Evolutionary conservation across 1,140 invertebrate species (phyloP).

Genomic region (Bilobella aurantiaca): DNA sequence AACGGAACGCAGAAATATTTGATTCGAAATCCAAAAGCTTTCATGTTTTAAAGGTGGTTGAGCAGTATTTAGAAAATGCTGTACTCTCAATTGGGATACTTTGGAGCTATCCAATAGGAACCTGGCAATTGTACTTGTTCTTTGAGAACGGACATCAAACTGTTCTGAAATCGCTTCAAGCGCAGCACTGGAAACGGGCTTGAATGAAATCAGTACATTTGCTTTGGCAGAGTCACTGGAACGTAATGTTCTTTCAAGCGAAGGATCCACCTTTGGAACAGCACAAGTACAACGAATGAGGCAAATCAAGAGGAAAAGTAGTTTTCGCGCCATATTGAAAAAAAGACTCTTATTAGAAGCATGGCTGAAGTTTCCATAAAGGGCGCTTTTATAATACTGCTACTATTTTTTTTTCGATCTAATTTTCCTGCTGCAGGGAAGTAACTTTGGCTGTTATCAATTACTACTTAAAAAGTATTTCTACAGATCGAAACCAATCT

Average conservation of each 20-base stretch:
- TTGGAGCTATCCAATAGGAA: not conserved
- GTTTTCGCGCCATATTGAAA: too few relatives aligned
- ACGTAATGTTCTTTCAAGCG: not conserved
- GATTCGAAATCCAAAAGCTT: slow-evolving; percentile 16
- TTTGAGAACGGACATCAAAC: not conserved
- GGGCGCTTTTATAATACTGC: too few relatives aligned
- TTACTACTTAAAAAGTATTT: too few relatives aligned
- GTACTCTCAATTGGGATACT: not conserved
- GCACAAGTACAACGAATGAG: too few relatives aligned
- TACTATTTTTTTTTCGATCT: too few relatives aligned
- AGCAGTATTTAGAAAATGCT: not conserved
- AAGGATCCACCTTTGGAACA: not conserved
- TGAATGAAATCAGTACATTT: slow-evolving; percentile 11
- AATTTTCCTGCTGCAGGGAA: too few relatives aligned
- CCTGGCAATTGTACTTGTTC: not conserved
- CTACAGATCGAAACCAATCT: too few relatives aligned
- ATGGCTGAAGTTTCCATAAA: too few relatives aligned
- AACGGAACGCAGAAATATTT: slow-evolving; percentile 8
- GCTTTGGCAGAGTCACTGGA: not conserved
- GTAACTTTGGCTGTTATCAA: too few relatives aligned
- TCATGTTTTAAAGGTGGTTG: not conserved
- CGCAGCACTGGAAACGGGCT: not conserved
- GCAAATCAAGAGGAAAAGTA: too few relatives aligned
- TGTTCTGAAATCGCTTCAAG: not conserved
- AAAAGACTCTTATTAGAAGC: too few relatives aligned